These are phyloP conservation scores for Myoxocephalus aenaeus DNA, from an alignment of 2,797 vertebrate species.

Conservation along the genomic window DNA sequence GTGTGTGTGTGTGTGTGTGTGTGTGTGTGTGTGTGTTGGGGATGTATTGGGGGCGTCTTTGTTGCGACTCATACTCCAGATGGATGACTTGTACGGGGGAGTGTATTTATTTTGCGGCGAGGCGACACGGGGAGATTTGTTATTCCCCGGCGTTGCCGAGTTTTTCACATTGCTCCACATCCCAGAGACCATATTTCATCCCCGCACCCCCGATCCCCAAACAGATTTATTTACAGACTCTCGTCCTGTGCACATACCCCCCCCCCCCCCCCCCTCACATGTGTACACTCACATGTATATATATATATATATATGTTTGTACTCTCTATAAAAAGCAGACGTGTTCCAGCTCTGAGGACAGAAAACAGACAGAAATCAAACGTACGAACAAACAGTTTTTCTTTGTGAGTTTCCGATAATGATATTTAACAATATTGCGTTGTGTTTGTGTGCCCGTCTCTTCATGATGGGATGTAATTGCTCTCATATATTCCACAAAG, in stretches of 20 bases:
- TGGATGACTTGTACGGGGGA: constrained; percentile 84
- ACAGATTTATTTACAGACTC: constrained; percentile 87
- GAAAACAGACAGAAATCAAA: constrained; percentile 61
- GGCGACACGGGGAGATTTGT: constrained; percentile 86
- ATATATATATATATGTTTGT: no score
- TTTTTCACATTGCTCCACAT: constrained; percentile 89
- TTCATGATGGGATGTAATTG: constrained; percentile 61
- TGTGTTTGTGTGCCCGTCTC: constrained; percentile 36
- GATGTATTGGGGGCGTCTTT: constrained; percentile 82
- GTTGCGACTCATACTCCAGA: constrained; percentile 84
- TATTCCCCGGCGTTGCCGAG: constrained; percentile 85
- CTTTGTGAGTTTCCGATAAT: constrained; percentile 27
- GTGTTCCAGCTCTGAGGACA: constrained; percentile 46
- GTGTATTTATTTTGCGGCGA: constrained; percentile 86
- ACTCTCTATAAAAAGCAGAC: constrained; percentile 49
- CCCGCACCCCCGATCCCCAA: constrained; percentile 84
- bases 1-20: constrained; percentile 35
- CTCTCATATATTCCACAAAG: constrained; percentile 53
- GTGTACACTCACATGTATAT: constrained; percentile 47
- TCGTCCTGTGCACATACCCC: constrained; percentile 72
- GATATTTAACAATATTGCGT: constrained; percentile 42
- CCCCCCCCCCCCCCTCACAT: constrained; percentile 40
- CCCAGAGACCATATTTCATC: constrained; percentile 86
- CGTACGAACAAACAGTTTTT: constrained; percentile 47
- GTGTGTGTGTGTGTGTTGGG: constrained; percentile 49